These are phyloP conservation scores for Paracyclopina nana DNA, from an alignment of 1,140 invertebrate species.

Conservation along the genomic window DNA sequence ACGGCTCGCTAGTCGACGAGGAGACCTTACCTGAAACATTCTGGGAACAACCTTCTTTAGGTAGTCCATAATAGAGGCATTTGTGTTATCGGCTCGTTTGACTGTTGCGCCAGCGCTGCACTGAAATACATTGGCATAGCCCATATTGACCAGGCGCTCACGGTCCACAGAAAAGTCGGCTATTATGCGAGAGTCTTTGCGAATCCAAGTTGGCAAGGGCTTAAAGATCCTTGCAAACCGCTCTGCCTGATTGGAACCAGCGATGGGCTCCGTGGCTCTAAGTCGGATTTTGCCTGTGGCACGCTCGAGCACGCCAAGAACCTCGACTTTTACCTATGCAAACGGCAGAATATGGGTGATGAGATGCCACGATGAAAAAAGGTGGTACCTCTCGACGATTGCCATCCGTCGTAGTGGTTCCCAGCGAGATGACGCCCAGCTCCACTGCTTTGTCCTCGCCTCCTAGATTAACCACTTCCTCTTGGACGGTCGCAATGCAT, in stretches of 20 bases:
- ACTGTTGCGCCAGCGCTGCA: background rate
- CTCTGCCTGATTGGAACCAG: constrained; percentile 18
- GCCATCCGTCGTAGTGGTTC: constrained; percentile 62
- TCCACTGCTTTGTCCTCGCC: constrained; percentile 25
- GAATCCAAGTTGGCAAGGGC: constrained; percentile 48
- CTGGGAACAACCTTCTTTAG: constrained; percentile 56
- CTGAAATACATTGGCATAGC: background rate
- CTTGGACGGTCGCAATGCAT: constrained; percentile 20
- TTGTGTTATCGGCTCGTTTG: constrained; percentile 18
- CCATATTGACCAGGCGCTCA: constrained; percentile 21
- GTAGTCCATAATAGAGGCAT: constrained; percentile 55
- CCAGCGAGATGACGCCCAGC: constrained; percentile 67
- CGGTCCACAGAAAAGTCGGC: constrained; percentile 66
- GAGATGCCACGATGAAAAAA: background rate
- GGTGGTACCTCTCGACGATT: constrained; percentile 39
- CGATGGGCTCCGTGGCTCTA: constrained; percentile 52
- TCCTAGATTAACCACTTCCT: constrained; percentile 22
- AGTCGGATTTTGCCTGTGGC: constrained; percentile 48
- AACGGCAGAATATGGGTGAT: background rate
- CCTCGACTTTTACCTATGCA: constrained; percentile 49
- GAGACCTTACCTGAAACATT: constrained; percentile 42
- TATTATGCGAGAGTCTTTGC: constrained; percentile 48
- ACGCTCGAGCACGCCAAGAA: constrained; percentile 58
- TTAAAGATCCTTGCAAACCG: constrained; percentile 39
- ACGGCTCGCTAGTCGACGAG: constrained; percentile 11